phyloP scores from a whole-genome alignment of 2,888 invertebrate genomes.

The Dynastes tityus region DNA sequence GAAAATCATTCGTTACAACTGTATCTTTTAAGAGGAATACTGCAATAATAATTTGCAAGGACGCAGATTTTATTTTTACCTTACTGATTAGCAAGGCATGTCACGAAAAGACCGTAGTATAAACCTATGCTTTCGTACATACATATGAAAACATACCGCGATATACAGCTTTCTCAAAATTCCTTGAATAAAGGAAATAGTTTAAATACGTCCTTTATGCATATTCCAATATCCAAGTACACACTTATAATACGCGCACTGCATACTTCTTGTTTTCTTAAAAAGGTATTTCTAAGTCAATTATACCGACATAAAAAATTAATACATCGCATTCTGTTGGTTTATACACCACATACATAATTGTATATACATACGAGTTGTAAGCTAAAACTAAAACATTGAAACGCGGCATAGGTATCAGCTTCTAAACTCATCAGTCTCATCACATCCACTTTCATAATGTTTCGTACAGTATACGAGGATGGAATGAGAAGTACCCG shows the following conservation, averaged over 20 bases:
- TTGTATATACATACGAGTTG: no score
- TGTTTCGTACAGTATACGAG: no score
- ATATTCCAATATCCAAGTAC: neutral
- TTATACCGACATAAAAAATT: no score
- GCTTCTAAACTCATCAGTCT: no score
- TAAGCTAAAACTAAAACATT: no score
- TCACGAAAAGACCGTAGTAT: conserved; percentile 4
- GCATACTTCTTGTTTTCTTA: neutral
- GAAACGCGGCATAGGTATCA: no score
- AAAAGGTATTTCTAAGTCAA: neutral
- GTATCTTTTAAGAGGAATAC: conserved; percentile 5
- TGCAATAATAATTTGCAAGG: neutral
- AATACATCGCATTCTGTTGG: no score
- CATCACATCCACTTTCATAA: no score
- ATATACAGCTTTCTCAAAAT: conserved; percentile 21
- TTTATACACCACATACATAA: no score
- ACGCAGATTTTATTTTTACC: neutral
- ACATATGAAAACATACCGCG: conserved; percentile 3
- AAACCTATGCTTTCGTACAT: neutral
- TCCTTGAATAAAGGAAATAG: conserved; percentile 29
- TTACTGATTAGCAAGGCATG: conserved; percentile 22
- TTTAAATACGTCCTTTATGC: neutral
- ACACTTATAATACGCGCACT: neutral
- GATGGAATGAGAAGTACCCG: no score
- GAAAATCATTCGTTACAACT: conserved; percentile 3